phyloP scores from a whole-genome alignment of 2,113 vertebrate species.

The Cariama cristata region DNA sequence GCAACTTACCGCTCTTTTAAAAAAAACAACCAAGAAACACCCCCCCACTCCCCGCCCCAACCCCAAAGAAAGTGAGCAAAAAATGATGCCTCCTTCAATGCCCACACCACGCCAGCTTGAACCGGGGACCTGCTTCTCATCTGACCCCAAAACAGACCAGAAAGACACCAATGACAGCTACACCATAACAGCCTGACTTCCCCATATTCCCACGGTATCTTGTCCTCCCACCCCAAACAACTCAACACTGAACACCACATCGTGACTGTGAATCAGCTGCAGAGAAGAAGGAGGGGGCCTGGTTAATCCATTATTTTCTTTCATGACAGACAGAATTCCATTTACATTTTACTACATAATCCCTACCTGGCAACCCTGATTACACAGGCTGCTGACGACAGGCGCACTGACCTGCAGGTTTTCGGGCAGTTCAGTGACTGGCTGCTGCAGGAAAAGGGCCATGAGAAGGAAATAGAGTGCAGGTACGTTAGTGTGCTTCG shows the following conservation, averaged over 20 bases:
- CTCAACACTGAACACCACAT: background rate
- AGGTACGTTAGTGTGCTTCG: constrained; percentile 96
- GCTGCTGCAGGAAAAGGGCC: constrained; percentile 98
- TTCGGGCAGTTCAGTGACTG: constrained; percentile 94
- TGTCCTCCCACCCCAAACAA: background rate
- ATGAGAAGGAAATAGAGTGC: constrained; percentile 98
- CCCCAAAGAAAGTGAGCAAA: background rate
- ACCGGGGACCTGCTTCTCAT: background rate
- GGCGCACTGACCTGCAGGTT: constrained; percentile 94
- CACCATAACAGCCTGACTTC: background rate
- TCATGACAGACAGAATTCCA: constrained; percentile 4
- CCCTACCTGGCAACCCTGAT: constrained; percentile 83
- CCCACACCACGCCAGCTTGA: background rate
- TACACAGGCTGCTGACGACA: constrained; percentile 80
- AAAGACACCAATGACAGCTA: background rate
- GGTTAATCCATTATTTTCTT: background rate
- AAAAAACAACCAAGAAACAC: background rate
- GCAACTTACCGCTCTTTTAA: background rate
- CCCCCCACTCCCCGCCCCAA: background rate
- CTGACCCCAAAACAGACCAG: background rate
- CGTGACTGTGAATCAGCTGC: background rate
- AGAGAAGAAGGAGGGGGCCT: background rate
- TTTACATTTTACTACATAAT: constrained; percentile 52
- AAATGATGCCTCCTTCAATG: background rate
- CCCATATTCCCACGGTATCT: background rate